phyloP scores from a whole-genome alignment of 2,113 vertebrate genomes.

The Nothocercus nigrocapillus region DNA sequence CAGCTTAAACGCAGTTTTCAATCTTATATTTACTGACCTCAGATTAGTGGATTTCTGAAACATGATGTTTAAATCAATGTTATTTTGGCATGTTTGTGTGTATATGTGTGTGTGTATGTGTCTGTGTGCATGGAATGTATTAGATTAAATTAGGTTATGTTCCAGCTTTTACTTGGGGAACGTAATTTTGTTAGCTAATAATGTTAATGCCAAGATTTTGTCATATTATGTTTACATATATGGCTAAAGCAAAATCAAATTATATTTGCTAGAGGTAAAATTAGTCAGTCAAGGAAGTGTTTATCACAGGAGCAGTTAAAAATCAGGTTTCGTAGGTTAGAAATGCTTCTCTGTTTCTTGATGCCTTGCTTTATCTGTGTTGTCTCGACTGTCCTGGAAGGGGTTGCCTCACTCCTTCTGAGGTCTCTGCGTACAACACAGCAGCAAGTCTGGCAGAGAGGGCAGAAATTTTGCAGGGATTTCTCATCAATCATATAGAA shows the following conservation, averaged over 20 bases:
- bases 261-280: conserved; percentile 64
- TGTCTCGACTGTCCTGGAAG: conserved; percentile 2
- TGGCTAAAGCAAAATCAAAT: conserved; percentile 61
- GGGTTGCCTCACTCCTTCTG: fast-evolving
- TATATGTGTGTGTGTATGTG: conserved; percentile 51
- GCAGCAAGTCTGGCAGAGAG: not conserved
- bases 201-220: conserved; percentile 66
- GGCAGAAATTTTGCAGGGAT: not conserved
- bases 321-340: not conserved
- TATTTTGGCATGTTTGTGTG: conserved; percentile 52
- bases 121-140: conserved; percentile 66
- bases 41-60: conserved; percentile 51
- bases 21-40: conserved; percentile 1
- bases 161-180: conserved; percentile 61
- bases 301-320: conserved; percentile 43
- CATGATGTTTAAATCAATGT: conserved; percentile 69
- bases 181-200: conserved; percentile 73
- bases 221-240: conserved; percentile 65
- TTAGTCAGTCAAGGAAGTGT: conserved; percentile 42
- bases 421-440: fast-evolving
- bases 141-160: conserved; percentile 65
- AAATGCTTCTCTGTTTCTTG: conserved; percentile 12
- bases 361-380: not conserved
- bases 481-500: conserved; percentile 1
- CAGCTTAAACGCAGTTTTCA: conserved; percentile 1